phyloP scores from a whole-genome alignment of 2,113 vertebrate species.

The Gopherus evgoodei region DNA sequence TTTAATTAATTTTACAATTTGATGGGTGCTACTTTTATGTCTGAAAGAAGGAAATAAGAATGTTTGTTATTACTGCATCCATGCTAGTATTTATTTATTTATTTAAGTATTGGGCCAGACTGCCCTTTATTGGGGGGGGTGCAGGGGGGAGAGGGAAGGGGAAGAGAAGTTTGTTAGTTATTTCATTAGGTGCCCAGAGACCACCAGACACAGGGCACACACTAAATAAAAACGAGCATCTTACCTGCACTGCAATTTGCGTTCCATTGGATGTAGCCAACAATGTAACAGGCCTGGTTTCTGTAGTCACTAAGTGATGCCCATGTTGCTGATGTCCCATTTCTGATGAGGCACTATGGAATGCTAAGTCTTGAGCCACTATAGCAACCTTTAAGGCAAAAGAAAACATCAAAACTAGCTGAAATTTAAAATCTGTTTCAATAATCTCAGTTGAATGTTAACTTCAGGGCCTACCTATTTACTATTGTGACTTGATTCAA shows the following conservation, averaged over 20 bases:
- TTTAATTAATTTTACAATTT: neutral
- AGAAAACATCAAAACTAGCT: slow-evolving; percentile 21
- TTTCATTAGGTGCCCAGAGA: neutral
- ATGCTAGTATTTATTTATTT: neutral
- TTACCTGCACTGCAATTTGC: slow-evolving; percentile 98
- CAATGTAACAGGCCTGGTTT: slow-evolving; percentile 92
- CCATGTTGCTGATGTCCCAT: slow-evolving; percentile 91
- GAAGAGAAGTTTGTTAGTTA: neutral
- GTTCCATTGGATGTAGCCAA: slow-evolving; percentile 98
- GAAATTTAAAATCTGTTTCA: neutral
- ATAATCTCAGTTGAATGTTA: neutral
- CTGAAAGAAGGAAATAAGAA: neutral
- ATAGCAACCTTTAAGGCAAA: slow-evolving; percentile 92
- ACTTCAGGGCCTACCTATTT: neutral
- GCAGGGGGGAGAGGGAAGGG: neutral
- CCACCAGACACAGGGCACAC: neutral
- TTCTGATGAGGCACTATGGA: slow-evolving; percentile 91
- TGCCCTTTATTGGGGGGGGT: neutral
- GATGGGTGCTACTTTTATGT: neutral
- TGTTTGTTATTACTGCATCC: neutral
- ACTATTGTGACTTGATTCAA: neutral
- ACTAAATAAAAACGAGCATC: neutral
- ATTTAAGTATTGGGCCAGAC: neutral
- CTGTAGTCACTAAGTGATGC: slow-evolving; percentile 86
- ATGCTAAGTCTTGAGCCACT: slow-evolving; percentile 95